Percentiles rank a stretch among this genome's conserved stretches.
Conservation (phyloP, 2,797 vertebrate genomes). For the Oryzias sinensis region DNA sequence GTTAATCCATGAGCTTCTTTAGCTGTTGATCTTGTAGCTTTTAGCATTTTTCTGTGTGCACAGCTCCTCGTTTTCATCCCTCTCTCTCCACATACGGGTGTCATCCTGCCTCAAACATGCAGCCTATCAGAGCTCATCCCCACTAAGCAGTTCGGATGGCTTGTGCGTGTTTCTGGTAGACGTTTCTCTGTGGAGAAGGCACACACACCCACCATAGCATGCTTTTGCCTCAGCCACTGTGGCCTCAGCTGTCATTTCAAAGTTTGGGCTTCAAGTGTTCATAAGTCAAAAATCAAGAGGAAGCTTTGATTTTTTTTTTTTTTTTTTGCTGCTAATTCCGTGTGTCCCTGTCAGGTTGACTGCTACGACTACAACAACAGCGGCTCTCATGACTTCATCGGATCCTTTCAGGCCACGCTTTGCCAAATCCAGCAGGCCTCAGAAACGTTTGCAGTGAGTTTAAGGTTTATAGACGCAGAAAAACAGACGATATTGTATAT, state of each 20-base stretch:
- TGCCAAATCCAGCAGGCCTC: slow-evolving; percentile 85
- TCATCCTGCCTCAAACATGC: not conserved
- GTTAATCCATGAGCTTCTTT: slow-evolving; percentile 19
- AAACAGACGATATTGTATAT: no score
- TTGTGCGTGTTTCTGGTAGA: slow-evolving; percentile 17
- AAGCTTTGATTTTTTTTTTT: slow-evolving; percentile 1
- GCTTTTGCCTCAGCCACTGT: slow-evolving; percentile 24
- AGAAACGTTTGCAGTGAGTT: slow-evolving; percentile 83
- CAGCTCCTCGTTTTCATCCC: slow-evolving; percentile 19
- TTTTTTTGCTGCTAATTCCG: slow-evolving; percentile 3
- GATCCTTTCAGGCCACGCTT: slow-evolving; percentile 86
- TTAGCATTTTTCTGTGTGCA: slow-evolving; percentile 16
- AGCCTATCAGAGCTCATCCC: not conserved
- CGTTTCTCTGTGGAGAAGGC: not conserved
- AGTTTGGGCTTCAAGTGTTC: not conserved
- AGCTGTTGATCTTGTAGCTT: slow-evolving; percentile 4
- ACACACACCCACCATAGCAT: slow-evolving; percentile 24
- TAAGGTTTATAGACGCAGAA: not conserved
- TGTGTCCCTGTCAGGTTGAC: slow-evolving; percentile 80
- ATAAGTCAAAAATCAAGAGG: not conserved
- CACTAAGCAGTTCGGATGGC: not conserved
- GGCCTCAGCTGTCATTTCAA: not conserved
- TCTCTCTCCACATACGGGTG: not conserved
- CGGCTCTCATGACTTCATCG: slow-evolving; percentile 92
- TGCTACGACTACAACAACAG: slow-evolving; percentile 91